Evolutionary conservation across 2,888 invertebrate genomes (phyloP).

Genomic region (Gerosis bhagava): DNA sequence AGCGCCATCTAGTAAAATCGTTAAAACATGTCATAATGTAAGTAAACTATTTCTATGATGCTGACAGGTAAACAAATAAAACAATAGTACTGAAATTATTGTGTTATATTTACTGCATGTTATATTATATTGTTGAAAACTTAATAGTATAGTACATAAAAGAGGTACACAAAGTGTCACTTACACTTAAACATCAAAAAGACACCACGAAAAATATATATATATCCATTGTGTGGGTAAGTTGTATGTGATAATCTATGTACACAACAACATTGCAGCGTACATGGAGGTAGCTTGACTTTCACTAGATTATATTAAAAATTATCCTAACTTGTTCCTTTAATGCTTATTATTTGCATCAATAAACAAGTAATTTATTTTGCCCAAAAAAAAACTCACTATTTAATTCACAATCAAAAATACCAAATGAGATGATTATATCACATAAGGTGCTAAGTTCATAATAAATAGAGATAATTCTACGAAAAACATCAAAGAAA

Average conservation of each 20-base stretch:
- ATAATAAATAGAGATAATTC: slow-evolving; percentile 2
- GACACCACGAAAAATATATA: slow-evolving; percentile 20
- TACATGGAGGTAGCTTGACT: slow-evolving; percentile 16
- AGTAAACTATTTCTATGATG: too few species aligned
- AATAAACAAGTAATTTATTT: not conserved
- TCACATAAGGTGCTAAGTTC: slow-evolving; percentile 4
- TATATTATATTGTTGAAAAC: slow-evolving; percentile 20
- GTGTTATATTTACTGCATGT: slow-evolving; percentile 18
- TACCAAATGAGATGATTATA: slow-evolving; percentile 6
- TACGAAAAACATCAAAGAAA: slow-evolving; percentile 10
- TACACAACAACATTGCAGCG: slow-evolving; percentile 9
- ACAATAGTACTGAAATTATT: slow-evolving; percentile 3
- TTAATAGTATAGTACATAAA: slow-evolving; percentile 20
- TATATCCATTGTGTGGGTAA: slow-evolving; percentile 16
- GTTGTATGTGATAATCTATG: slow-evolving; percentile 8
- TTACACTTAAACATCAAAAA: slow-evolving; percentile 19
- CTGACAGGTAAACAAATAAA: slow-evolving; percentile 8
- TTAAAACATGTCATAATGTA: too few species aligned
- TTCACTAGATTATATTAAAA: slow-evolving; percentile 7
- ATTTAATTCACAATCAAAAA: slow-evolving; percentile 16
- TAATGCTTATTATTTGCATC: too few species aligned
- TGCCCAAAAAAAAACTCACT: too few species aligned
- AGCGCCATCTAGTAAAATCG: slow-evolving; percentile 10
- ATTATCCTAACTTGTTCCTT: slow-evolving; percentile 10
- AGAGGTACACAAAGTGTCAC: slow-evolving; percentile 17